phyloP scores from a whole-genome alignment of 2,113 vertebrate genomes.

The Lathamus discolor region DNA sequence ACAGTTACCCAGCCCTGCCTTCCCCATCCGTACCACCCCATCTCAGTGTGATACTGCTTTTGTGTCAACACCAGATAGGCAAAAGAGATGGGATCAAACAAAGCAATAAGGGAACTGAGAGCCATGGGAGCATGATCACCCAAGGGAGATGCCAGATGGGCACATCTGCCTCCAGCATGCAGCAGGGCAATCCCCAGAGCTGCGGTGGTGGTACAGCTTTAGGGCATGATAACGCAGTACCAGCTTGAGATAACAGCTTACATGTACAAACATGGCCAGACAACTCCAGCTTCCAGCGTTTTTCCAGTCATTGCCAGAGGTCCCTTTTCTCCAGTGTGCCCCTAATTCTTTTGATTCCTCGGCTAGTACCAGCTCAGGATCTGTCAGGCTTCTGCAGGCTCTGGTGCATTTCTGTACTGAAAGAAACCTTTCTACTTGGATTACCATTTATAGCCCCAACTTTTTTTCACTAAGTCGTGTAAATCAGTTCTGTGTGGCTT shows the following conservation, averaged over 20 bases:
- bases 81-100: not conserved
- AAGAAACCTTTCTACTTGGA: conserved; percentile 2
- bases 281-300: not conserved
- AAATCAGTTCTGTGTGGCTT: conserved; percentile 55
- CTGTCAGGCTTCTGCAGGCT: not conserved
- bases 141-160: not conserved
- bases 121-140: accelerated
- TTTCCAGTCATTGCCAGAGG: not conserved
- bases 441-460: conserved; percentile 15
- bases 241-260: not conserved
- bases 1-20: not conserved
- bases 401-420: not conserved
- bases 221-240: accelerated
- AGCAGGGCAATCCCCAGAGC: not conserved
- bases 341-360: conserved; percentile 14
- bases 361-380: not conserved
- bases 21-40: not conserved
- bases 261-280: not conserved
- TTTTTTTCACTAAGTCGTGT: conserved; percentile 38
- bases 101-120: not conserved
- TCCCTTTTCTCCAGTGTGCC: not conserved
- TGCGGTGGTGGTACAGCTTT: not conserved
- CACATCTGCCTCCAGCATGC: not conserved
- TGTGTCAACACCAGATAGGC: not conserved
- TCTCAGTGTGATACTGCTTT: not conserved